Conservation (phyloP, 2,888 invertebrate genomes). For the Chymomyza caudatula region DNA sequence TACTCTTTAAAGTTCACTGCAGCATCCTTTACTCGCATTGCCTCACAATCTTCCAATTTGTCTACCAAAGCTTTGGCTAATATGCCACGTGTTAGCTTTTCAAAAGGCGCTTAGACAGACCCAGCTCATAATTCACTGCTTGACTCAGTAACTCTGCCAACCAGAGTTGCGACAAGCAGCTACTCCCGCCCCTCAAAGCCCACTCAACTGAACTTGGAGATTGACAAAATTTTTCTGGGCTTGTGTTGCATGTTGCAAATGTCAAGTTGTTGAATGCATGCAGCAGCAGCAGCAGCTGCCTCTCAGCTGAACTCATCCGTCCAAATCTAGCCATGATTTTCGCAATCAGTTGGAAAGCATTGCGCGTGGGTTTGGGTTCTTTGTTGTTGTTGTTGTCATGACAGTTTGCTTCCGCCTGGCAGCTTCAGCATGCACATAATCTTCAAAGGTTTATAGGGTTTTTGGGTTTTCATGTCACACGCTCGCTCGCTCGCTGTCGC, state of each 20-base stretch:
- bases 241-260: conserved; percentile 8
- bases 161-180: too few species aligned
- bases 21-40: too few species aligned
- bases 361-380: conserved; percentile 15
- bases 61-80: too few species aligned
- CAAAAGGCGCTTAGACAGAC: too few species aligned
- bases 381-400: conserved; percentile 35
- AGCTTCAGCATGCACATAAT: conserved; percentile 29
- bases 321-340: conserved; percentile 11
- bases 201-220: not conserved
- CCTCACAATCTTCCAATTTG: too few species aligned
- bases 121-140: too few species aligned
- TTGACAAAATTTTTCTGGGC: conserved; percentile 8
- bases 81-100: too few species aligned
- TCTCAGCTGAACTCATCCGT: not conserved
- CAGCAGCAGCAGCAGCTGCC: not conserved
- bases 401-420: conserved; percentile 45
- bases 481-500: conserved; percentile 8
- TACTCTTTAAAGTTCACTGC: too few species aligned
- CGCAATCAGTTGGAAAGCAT: conserved; percentile 61
- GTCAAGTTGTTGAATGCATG: conserved; percentile 3
- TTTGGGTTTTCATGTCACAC: conserved; percentile 61
- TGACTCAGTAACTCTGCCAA: too few species aligned
- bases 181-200: too few species aligned
- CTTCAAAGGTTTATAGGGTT: conserved; percentile 39